Evolutionary conservation across 2,797 vertebrate genomes (phyloP).

Genomic region (Graptemys geographica): DNA sequence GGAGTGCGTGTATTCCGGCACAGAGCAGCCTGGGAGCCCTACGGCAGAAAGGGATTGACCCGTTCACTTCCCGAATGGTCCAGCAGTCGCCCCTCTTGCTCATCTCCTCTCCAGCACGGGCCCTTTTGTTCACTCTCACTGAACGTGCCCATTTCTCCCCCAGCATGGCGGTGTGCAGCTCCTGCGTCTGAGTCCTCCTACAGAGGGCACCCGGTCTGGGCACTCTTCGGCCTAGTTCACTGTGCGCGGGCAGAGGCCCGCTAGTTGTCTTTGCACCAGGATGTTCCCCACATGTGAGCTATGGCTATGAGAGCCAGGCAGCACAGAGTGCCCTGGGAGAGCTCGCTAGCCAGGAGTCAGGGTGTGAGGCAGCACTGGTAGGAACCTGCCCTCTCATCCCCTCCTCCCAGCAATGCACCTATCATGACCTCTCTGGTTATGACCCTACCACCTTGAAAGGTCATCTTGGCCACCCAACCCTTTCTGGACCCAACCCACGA

Average conservation of each 20-base stretch:
- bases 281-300: fast-evolving
- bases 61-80: fast-evolving
- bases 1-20: background rate
- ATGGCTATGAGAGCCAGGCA: fast-evolving
- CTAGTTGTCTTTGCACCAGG: background rate
- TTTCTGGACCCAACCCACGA: fast-evolving
- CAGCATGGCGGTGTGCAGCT: background rate
- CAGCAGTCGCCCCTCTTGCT: fast-evolving
- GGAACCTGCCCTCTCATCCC: background rate
- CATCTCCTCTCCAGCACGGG: background rate
- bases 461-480: background rate
- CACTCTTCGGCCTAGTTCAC: too few species aligned
- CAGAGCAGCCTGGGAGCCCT: background rate
- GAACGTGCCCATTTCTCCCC: background rate
- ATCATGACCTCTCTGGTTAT: fast-evolving
- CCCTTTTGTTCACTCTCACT: background rate
- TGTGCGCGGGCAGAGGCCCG: background rate
- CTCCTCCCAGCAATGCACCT: background rate
- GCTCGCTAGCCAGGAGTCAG: background rate
- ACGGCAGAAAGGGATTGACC: fast-evolving
- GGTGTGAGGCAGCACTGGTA: background rate
- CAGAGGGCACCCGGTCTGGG: background rate
- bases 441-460: background rate
- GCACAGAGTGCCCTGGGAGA: background rate
- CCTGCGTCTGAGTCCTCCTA: fast-evolving